phyloP scores from a whole-genome alignment of 2,797 vertebrate genomes.

The Tadarida brasiliensis region DNA sequence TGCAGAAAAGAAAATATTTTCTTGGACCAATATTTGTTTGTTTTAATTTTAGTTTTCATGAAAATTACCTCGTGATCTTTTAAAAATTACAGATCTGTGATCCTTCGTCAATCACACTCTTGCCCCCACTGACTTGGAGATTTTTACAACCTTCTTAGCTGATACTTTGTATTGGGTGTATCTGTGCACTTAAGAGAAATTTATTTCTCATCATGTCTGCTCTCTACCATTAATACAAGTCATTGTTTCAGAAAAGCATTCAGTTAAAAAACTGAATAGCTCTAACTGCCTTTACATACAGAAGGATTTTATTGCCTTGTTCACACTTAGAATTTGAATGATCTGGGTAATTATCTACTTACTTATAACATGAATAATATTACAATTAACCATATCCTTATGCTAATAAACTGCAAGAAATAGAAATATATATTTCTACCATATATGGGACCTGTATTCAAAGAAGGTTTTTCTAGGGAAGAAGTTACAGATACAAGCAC shows the following conservation, averaged over 20 bases:
- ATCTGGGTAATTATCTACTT: neutral
- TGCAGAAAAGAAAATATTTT: constrained; percentile 6
- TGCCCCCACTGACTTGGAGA: neutral
- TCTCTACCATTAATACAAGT: neutral
- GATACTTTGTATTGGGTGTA: neutral
- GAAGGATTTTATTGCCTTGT: neutral
- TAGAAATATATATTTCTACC: neutral
- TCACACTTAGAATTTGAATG: neutral
- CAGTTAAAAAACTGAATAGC: neutral
- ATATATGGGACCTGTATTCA: neutral
- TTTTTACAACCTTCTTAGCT: neutral
- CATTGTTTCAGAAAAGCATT: neutral
- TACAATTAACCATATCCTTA: neutral
- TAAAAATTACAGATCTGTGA: neutral
- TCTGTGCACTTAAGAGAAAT: neutral
- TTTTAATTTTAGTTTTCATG: neutral
- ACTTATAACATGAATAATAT: constrained; percentile 2
- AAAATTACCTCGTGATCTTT: neutral
- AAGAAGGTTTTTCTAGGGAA: neutral
- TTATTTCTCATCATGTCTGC: neutral
- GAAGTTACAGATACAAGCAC: neutral
- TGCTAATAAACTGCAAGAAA: neutral
- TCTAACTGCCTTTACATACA: neutral
- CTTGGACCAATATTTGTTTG: neutral
- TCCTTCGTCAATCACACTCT: neutral